Evolutionary conservation across 2,113 vertebrate genomes (phyloP).

Genomic region (Physeter macrocephalus): DNA sequence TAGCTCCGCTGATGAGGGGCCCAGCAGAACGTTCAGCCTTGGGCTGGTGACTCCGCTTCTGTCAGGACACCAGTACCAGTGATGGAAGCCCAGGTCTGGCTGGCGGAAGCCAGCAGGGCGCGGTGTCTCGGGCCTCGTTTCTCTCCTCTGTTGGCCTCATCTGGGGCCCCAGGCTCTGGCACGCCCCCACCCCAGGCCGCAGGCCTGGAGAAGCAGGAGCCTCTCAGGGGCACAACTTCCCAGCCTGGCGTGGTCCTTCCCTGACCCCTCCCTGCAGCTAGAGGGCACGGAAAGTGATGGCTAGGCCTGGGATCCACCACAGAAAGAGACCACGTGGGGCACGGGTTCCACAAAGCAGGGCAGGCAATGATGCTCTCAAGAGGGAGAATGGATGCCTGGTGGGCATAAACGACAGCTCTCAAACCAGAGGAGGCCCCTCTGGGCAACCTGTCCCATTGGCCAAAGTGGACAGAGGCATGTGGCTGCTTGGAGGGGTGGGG

Average conservation of each 20-base stretch:
- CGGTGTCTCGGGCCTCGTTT: accelerated
- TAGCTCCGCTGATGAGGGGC: accelerated
- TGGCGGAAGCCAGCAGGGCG: background rate
- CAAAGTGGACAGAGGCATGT: background rate
- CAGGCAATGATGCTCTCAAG: background rate
- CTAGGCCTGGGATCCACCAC: accelerated
- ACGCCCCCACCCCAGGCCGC: background rate
- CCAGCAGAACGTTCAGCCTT: too few relatives aligned
- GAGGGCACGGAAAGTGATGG: background rate
- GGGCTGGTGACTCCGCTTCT: accelerated
- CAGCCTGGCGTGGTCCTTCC: background rate
- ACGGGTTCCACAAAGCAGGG: background rate
- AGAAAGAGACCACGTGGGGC: background rate
- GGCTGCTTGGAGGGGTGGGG: background rate
- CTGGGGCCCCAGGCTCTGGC: background rate
- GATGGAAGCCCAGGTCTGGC: background rate
- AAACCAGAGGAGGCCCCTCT: accelerated
- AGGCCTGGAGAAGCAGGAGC: background rate
- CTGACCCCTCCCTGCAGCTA: background rate
- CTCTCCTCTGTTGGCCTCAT: background rate
- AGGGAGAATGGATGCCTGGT: background rate
- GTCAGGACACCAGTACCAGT: accelerated
- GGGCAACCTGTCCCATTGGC: background rate
- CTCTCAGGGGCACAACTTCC: background rate
- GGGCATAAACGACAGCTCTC: accelerated